Conservation (phyloP, 2,888 invertebrate genomes). For the Rosalia funebris region DNA sequence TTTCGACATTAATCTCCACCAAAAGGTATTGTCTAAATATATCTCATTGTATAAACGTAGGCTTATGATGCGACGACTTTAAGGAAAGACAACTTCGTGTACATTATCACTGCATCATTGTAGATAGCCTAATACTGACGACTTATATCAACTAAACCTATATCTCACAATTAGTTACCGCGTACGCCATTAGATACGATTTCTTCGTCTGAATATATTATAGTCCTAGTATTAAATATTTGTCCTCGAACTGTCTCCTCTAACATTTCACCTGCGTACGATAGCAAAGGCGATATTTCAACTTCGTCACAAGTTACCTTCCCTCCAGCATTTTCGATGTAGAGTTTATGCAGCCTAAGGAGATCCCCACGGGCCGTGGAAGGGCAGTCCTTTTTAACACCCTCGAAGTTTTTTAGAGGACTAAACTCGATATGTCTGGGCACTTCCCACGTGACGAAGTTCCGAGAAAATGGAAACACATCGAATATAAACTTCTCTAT, state of each 20-base stretch:
- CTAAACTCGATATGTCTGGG: conserved; percentile 93
- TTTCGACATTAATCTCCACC: no score
- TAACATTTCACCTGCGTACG: conserved; percentile 91
- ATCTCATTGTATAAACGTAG: no score
- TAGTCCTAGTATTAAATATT: conserved; percentile 43
- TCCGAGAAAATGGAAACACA: conserved; percentile 91
- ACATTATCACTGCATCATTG: no score
- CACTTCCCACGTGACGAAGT: conserved; percentile 94
- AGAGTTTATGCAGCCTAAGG: conserved; percentile 79
- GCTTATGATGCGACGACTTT: no score
- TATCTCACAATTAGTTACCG: background rate
- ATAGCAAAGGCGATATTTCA: conserved; percentile 91
- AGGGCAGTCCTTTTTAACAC: conserved; percentile 88
- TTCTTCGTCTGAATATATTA: conserved; percentile 39
- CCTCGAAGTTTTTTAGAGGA: conserved; percentile 93
- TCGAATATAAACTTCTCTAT: conserved; percentile 99
- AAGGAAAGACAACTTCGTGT: no score
- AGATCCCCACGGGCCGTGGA: conserved; percentile 85
- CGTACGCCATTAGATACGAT: conserved; percentile 9
- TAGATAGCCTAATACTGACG: no score
- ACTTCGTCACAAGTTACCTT: conserved; percentile 72
- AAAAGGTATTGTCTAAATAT: no score
- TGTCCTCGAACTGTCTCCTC: conserved; percentile 41
- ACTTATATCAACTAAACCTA: background rate
- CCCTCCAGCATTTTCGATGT: conserved; percentile 84